phyloP scores from a whole-genome alignment of 1,140 invertebrate genomes.

The Drosophila gunungcola region DNA sequence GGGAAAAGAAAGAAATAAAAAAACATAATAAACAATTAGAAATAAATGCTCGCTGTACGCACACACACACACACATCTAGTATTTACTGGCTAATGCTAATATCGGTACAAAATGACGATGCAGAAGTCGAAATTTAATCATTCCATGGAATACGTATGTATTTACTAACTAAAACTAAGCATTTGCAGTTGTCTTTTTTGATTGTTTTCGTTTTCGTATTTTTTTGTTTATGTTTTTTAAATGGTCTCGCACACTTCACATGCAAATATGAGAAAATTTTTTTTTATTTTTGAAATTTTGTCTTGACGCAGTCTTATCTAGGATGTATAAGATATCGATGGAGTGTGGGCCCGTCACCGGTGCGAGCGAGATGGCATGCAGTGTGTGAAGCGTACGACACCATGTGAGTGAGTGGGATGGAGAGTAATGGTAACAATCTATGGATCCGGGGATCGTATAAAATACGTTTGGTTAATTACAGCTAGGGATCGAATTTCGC shows the following conservation, averaged over 20 bases:
- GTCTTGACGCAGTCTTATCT: conserved; percentile 44
- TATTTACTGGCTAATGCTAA: conserved; percentile 20
- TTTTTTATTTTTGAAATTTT: conserved; percentile 18
- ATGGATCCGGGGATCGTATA: conserved; percentile 8
- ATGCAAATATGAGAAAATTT: conserved; percentile 24
- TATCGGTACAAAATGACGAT: conserved; percentile 25
- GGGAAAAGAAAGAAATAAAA: conserved; percentile 68
- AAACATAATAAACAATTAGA: conserved; percentile 73
- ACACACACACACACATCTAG: conserved; percentile 49
- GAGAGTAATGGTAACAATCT: conserved; percentile 11
- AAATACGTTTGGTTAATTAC: conserved; percentile 45
- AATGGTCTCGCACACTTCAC: conserved; percentile 36
- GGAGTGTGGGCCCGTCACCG: conserved; percentile 29
- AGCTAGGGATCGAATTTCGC: conserved; percentile 15
- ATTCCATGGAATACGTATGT: conserved; percentile 29
- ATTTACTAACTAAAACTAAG: conserved; percentile 41
- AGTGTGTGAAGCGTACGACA: conserved; percentile 19
- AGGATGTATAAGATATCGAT: conserved; percentile 22
- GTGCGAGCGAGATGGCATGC: conserved; percentile 22
- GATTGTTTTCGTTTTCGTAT: conserved; percentile 36
- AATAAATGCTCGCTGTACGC: conserved; percentile 63
- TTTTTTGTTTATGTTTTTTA: conserved; percentile 1
- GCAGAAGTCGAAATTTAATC: conserved; percentile 20
- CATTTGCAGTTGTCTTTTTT: conserved; percentile 32
- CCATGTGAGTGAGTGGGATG: conserved; percentile 11